Evolutionary conservation across 1,140 invertebrate genomes (phyloP).

Genomic region (Aphelenchoides fujianensis): DNA sequence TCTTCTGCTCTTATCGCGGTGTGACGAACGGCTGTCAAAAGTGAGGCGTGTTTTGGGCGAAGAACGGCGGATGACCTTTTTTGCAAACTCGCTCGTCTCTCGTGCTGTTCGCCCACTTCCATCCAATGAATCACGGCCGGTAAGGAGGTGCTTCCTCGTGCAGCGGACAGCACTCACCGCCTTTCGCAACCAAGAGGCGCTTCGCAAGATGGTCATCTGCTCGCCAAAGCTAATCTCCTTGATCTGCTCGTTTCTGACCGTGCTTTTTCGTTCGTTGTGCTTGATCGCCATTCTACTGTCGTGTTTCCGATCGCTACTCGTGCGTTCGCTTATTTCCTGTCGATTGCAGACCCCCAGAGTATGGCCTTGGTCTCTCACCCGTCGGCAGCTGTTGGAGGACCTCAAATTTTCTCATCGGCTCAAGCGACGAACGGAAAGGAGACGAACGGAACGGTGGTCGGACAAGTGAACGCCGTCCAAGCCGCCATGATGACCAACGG

Average conservation of each 20-base stretch:
- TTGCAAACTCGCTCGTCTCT: slow-evolving; percentile 33
- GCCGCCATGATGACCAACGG: slow-evolving; percentile 1
- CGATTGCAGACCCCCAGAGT: slow-evolving; percentile 3
- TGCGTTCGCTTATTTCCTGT: background rate
- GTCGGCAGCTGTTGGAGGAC: background rate
- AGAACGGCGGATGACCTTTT: slow-evolving; percentile 34
- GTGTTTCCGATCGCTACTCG: slow-evolving; percentile 17
- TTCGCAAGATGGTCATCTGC: no score
- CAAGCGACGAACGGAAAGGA: background rate
- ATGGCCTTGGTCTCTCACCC: slow-evolving; percentile 22
- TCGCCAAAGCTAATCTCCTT: no score
- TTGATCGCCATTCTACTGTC: slow-evolving; percentile 25
- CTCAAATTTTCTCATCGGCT: background rate
- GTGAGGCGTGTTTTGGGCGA: background rate
- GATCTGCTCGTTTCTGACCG: background rate
- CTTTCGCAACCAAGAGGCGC: slow-evolving; percentile 19
- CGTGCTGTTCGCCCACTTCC: slow-evolving; percentile 40
- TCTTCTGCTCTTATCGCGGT: no score
- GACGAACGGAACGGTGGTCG: background rate
- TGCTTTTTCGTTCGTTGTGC: background rate
- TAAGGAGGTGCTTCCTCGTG: no score
- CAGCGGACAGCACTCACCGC: background rate
- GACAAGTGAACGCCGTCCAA: slow-evolving; percentile 5
- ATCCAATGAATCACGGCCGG: no score
- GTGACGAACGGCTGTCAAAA: no score